These are phyloP conservation scores for Pogonocichla stellata DNA, from an alignment of 2,113 vertebrate genomes.

Conservation along the genomic window DNA sequence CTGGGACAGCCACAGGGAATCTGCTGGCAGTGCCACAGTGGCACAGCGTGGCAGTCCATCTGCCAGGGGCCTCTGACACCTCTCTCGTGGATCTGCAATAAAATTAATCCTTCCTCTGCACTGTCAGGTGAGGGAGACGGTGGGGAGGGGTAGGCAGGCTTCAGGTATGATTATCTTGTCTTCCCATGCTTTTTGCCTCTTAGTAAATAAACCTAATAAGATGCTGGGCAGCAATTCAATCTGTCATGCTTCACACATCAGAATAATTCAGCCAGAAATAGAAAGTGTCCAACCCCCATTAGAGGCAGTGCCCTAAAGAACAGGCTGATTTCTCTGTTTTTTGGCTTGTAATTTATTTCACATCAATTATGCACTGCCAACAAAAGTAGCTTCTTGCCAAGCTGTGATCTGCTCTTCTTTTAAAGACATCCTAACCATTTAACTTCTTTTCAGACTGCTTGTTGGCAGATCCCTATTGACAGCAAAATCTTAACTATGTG, in stretches of 20 bases:
- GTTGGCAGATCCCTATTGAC: neutral
- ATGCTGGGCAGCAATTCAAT: slow-evolving; percentile 50
- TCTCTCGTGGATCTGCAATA: neutral
- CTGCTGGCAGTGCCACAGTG: neutral
- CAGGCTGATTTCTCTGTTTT: slow-evolving; percentile 6
- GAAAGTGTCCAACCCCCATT: slow-evolving; percentile 14
- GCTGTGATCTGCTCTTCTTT: neutral
- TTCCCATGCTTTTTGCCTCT: slow-evolving; percentile 24
- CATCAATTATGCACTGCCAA: slow-evolving; percentile 42
- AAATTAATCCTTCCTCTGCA: neutral
- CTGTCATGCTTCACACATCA: slow-evolving; percentile 42
- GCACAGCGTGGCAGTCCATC: accelerated
- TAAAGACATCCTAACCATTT: neutral
- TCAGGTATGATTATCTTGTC: neutral
- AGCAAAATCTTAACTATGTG: neutral
- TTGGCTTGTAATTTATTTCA: slow-evolving; percentile 31
- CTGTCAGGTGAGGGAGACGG: neutral
- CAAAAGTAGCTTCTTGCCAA: neutral
- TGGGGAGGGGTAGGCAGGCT: neutral
- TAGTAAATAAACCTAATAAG: slow-evolving; percentile 65
- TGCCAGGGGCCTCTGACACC: neutral
- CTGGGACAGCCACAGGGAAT: neutral
- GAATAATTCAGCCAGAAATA: slow-evolving; percentile 38
- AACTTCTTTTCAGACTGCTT: neutral
- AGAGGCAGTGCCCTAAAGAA: slow-evolving; percentile 33